phyloP scores from a whole-genome alignment of 2,113 vertebrate genomes.

The Nothoprocta perdicaria region DNA sequence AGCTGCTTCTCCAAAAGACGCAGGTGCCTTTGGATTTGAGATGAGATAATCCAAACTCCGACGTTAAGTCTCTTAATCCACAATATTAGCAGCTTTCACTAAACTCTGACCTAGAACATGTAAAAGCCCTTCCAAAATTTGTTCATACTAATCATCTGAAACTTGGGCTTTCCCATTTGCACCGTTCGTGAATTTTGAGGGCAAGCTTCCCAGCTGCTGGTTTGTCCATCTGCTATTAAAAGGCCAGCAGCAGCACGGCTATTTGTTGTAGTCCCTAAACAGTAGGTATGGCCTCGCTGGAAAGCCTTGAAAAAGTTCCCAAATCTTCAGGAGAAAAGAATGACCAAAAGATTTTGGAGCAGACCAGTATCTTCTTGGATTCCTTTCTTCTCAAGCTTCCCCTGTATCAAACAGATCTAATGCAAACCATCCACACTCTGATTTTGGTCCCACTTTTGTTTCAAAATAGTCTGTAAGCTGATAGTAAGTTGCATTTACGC shows the following conservation, averaged over 20 bases:
- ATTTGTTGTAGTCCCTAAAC: not conserved
- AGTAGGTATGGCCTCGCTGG: rapidly evolving
- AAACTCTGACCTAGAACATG: not conserved
- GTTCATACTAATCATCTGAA: not conserved
- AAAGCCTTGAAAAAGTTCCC: not conserved
- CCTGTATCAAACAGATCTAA: not conserved
- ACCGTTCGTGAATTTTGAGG: not conserved
- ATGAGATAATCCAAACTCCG: not conserved
- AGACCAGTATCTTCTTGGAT: not conserved
- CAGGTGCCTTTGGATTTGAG: not conserved
- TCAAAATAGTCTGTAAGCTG: not conserved
- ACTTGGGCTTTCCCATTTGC: not conserved
- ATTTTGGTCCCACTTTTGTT: not conserved
- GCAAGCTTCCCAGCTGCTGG: not conserved
- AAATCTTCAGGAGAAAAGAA: not conserved
- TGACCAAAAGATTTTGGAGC: not conserved
- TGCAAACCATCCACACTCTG: not conserved
- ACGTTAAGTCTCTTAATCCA: rapidly evolving
- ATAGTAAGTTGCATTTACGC: not conserved
- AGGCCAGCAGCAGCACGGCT: not conserved
- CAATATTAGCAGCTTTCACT: not conserved
- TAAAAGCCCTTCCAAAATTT: not conserved
- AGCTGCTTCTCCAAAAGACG: not conserved
- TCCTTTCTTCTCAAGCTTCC: not conserved
- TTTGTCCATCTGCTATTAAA: not conserved